phyloP scores from a whole-genome alignment of 1,140 invertebrate genomes.

The Himalopsyche phryganea region DNA sequence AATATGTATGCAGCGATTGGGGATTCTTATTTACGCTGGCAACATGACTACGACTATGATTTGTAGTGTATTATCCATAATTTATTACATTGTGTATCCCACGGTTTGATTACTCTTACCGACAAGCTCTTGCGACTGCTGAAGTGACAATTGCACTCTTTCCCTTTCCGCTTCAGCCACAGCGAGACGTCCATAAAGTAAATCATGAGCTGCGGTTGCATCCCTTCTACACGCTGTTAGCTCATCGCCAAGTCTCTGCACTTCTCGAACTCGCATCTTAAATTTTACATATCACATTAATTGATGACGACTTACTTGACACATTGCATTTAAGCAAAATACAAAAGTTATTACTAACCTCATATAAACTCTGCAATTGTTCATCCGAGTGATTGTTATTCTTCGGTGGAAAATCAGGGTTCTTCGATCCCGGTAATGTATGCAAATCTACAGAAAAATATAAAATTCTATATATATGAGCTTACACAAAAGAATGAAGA shows the following conservation, averaged over 20 bases:
- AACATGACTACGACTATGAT: too few relatives aligned
- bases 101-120: too few relatives aligned
- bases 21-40: too few relatives aligned
- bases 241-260: conserved; percentile 43
- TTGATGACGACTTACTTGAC: too few relatives aligned
- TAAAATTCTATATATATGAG: not conserved
- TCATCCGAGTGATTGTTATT: conserved; percentile 46
- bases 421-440: conserved; percentile 39
- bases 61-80: too few relatives aligned
- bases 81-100: too few relatives aligned
- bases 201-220: conserved; percentile 41
- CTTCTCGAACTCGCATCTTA: conserved; percentile 47
- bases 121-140: conserved; percentile 54
- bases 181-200: conserved; percentile 45
- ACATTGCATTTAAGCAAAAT: too few relatives aligned
- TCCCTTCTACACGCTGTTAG: conserved; percentile 35
- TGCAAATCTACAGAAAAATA: conserved; percentile 12
- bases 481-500: too few relatives aligned
- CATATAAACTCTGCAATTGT: conserved; percentile 47
- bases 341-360: conserved; percentile 38
- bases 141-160: conserved; percentile 48
- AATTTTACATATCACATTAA: too few relatives aligned
- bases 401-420: conserved; percentile 40
- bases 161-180: conserved; percentile 53
- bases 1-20: too few relatives aligned